Evolutionary conservation across 2,113 vertebrate genomes (phyloP).

Genomic region (Ifrita kowaldi): DNA sequence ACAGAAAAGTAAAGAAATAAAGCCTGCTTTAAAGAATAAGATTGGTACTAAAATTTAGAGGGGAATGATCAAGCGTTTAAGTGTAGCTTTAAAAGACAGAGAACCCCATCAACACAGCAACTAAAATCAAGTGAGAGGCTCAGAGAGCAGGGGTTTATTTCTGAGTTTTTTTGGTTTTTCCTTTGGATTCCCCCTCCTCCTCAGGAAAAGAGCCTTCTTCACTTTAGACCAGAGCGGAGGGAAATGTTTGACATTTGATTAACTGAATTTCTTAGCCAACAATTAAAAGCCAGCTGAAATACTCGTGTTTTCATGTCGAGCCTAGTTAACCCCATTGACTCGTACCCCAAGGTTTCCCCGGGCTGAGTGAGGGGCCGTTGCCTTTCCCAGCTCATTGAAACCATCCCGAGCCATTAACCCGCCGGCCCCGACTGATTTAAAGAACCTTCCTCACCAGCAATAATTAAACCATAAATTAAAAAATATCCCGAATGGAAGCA

Average conservation of each 20-base stretch:
- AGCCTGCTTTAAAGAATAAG: background rate
- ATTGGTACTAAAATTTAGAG: background rate
- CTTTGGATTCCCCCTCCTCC: background rate
- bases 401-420: constrained; percentile 35
- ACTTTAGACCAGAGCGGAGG: background rate
- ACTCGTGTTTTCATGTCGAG: constrained; percentile 49
- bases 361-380: constrained; percentile 3
- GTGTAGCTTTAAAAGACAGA: background rate
- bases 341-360: constrained; percentile 1
- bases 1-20: background rate
- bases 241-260: constrained; percentile 44
- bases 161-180: background rate
- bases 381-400: constrained; percentile 32
- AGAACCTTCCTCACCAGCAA: background rate
- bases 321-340: constrained; percentile 59
- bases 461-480: background rate
- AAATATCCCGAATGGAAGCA: background rate
- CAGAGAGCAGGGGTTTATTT: background rate
- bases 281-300: constrained; percentile 58
- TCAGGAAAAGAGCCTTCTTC: background rate
- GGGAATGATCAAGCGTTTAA: background rate
- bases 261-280: constrained; percentile 56
- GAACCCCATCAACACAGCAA: background rate
- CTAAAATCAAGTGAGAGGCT: background rate
- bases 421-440: constrained; percentile 18